Base-by-base conservation (phyloP, 2,113 vertebrate species). In the Gasterosteus nipponicus region DNA sequence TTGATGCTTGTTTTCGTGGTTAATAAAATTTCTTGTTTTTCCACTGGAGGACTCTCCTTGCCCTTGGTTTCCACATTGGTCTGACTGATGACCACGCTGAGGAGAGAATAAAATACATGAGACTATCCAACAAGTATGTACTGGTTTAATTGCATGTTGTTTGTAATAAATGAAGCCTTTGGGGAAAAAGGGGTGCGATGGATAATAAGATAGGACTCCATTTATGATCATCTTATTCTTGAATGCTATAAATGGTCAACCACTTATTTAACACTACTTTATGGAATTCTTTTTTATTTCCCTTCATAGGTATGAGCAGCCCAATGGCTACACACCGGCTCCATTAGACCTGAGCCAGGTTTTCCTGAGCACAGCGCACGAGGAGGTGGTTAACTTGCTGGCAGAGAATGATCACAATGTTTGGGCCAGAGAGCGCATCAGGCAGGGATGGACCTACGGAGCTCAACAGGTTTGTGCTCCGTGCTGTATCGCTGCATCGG, bases 371-470 rank as follows among this genome's bases (percentile, higher is more conserved):
- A 83, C 94, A 0, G 92, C 94, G 42, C 96, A 97, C 73, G 95
- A 97, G 83, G 95, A 95, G 1, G 93, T 97, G 92, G 95, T 97
- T 73, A 94, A 96, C 80, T 91, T 96, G 65, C 73, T 99, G 76
- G 97, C 97, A 19, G 96, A 99, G 86, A 98, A 98, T 15, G 95
- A 96, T 26, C 97, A 99, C 85, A 97, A 97, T 0, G 93, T 97
- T 5, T 99, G 97, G 97, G 96, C 96, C 64, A 94, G 95, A 73
- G 96, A 97, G 74, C 93, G 94, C 7, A 96, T 99, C 89, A 95
- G 95, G 65, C 97, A 98, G 69, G 97, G 97, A 70, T 99, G 97
- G 97, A 98, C 96, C 4, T 96, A 97, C 0, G 97, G 96, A 69
- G 92, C 95, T 71, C 96, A 96, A 60, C 96, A 97, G 96, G 97